phyloP scores from a whole-genome alignment of 2,888 invertebrate genomes.

The Brenthis hecate region DNA sequence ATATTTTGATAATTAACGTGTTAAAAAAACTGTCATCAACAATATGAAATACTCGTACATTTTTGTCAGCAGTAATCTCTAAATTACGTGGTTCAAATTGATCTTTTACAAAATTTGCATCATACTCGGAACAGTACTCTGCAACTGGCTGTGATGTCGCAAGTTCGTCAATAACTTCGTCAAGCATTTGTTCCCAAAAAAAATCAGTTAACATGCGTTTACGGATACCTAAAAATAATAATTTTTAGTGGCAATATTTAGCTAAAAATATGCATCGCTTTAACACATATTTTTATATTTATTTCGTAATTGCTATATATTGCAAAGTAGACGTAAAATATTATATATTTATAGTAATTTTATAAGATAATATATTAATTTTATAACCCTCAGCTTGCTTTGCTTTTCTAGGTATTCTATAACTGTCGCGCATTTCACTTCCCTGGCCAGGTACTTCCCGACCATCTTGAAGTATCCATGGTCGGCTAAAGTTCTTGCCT shows the following conservation, averaged over 20 bases:
- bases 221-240: constrained; percentile 59
- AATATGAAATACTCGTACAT: constrained; percentile 49
- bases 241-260: no score
- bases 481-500: constrained; percentile 66
- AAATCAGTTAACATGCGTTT: constrained; percentile 72
- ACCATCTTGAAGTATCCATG: constrained; percentile 76
- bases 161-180: constrained; percentile 75
- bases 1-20: background rate
- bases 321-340: no score
- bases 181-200: constrained; percentile 78
- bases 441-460: constrained; percentile 60
- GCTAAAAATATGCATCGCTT: no score
- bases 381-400: constrained; percentile 54
- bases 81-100: constrained; percentile 68
- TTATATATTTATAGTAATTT: background rate
- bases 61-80: constrained; percentile 64
- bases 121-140: constrained; percentile 74
- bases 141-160: constrained; percentile 59
- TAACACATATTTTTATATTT: no score
- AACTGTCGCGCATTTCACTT: constrained; percentile 69
- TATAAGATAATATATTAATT: background rate
- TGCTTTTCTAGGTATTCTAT: constrained; percentile 56
- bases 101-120: constrained; percentile 67
- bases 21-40: background rate
- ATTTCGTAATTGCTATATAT: no score